Evolutionary conservation across 1,140 invertebrate species (phyloP).

Genomic region (Drosophila nigrodunni): DNA sequence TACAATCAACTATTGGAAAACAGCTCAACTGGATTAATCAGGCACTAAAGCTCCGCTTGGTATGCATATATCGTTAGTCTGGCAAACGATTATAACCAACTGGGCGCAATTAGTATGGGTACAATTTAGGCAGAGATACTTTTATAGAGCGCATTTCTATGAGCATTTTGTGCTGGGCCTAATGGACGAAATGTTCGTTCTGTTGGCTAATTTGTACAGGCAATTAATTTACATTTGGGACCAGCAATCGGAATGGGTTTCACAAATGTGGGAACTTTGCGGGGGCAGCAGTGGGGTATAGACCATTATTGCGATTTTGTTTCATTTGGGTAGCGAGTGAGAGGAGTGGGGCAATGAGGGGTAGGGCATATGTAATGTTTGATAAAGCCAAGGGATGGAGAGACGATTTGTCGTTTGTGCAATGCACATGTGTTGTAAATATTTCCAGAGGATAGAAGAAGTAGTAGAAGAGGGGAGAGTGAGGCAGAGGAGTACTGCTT

Average conservation of each 20-base stretch:
- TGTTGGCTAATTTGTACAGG: slow-evolving; percentile 76
- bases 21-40: not conserved
- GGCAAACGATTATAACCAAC: slow-evolving; percentile 7
- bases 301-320: slow-evolving; percentile 74
- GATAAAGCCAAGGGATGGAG: not conserved
- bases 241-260: slow-evolving; percentile 1
- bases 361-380: slow-evolving; percentile 36
- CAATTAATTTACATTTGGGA: slow-evolving; percentile 77
- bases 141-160: slow-evolving; percentile 26
- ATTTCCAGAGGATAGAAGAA: slow-evolving; percentile 36
- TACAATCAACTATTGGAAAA: not conserved
- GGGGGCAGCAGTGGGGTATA: not conserved
- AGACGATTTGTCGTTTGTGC: slow-evolving; percentile 34
- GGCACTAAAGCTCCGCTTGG: slow-evolving; percentile 2
- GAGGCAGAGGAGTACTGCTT: not conserved
- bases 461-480: not conserved
- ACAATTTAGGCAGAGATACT: slow-evolving; percentile 36
- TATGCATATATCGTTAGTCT: slow-evolving; percentile 20
- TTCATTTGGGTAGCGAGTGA: slow-evolving; percentile 48
- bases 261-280: not conserved
- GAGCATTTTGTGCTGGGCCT: slow-evolving; percentile 33
- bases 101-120: slow-evolving; percentile 33
- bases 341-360: not conserved
- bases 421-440: slow-evolving; percentile 47
- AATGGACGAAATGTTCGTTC: slow-evolving; percentile 63